These are phyloP conservation scores for Pimpla rufipes DNA, from an alignment of 2,888 invertebrate genomes.

Conservation along the genomic window DNA sequence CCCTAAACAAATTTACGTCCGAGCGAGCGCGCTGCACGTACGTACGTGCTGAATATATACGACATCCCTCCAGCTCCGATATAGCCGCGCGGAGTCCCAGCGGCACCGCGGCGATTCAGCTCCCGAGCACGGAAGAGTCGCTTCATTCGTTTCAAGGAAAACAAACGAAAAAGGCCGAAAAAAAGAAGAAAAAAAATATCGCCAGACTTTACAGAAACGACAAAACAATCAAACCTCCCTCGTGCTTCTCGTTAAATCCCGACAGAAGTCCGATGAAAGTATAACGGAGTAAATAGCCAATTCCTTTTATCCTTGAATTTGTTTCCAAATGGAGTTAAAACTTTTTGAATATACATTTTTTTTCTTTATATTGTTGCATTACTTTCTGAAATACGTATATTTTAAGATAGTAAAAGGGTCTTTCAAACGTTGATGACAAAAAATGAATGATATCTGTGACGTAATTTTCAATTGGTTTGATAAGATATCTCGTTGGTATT, in stretches of 20 bases:
- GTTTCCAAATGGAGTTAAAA: too few species aligned
- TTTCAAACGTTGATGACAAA: too few species aligned
- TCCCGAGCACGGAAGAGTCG: neutral
- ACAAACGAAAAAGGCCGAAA: slow-evolving; percentile 34
- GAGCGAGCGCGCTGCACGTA: slow-evolving; percentile 60
- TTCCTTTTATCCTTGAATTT: slow-evolving; percentile 63
- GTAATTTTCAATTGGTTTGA: too few species aligned
- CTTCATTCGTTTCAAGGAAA: neutral
- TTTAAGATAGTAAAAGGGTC: too few species aligned
- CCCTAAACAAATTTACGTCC: slow-evolving; percentile 83
- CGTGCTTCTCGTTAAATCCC: slow-evolving; percentile 33
- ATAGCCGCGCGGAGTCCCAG: slow-evolving; percentile 42
- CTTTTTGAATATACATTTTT: too few species aligned
- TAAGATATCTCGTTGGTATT: too few species aligned
- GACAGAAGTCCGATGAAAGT: slow-evolving; percentile 64
- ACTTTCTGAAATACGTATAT: too few species aligned
- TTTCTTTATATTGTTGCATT: too few species aligned
- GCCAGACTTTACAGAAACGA: slow-evolving; percentile 43
- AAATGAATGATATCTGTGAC: too few species aligned
- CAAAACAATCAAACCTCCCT: slow-evolving; percentile 60
- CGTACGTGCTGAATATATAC: slow-evolving; percentile 43
- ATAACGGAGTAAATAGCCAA: slow-evolving; percentile 57
- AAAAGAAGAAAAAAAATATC: slow-evolving; percentile 20
- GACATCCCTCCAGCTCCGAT: slow-evolving; percentile 26
- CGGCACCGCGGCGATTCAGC: slow-evolving; percentile 17